Percentiles rank a stretch among this genome's conserved stretches.
Evolutionary conservation across 2,113 vertebrate genomes (phyloP).

Genomic region (Athene noctua): DNA sequence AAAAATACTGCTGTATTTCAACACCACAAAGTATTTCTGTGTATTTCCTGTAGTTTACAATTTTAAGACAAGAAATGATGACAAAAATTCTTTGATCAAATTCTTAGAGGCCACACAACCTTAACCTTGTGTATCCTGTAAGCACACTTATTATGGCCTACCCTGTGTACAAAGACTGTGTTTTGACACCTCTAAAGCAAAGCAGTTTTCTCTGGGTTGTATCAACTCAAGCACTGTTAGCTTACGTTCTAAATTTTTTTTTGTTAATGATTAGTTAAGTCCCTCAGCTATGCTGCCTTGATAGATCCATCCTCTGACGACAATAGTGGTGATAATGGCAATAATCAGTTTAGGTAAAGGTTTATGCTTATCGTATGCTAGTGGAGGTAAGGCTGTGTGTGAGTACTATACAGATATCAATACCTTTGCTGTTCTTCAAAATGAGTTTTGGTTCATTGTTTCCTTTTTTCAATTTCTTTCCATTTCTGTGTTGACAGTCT

Average conservation of each 20-base stretch:
- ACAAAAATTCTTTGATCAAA: background rate
- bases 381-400: background rate
- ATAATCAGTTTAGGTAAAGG: accelerated
- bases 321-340: background rate
- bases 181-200: background rate
- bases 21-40: background rate
- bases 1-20: background rate
- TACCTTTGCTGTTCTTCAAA: background rate
- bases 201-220: background rate
- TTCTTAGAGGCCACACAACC: background rate
- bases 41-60: background rate
- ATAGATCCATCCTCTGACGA: background rate
- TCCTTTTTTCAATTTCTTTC: background rate
- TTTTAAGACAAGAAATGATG: background rate
- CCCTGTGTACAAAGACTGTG: background rate
- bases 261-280: background rate
- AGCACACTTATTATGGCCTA: background rate
- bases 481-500: background rate
- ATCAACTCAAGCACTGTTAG: background rate
- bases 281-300: background rate
- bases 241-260: background rate
- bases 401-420: background rate
- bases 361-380: background rate
- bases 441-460: background rate
- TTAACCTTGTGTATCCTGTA: background rate